These are phyloP conservation scores for Latheticus oryzae DNA, from an alignment of 2,888 invertebrate species.

Conservation along the genomic window DNA sequence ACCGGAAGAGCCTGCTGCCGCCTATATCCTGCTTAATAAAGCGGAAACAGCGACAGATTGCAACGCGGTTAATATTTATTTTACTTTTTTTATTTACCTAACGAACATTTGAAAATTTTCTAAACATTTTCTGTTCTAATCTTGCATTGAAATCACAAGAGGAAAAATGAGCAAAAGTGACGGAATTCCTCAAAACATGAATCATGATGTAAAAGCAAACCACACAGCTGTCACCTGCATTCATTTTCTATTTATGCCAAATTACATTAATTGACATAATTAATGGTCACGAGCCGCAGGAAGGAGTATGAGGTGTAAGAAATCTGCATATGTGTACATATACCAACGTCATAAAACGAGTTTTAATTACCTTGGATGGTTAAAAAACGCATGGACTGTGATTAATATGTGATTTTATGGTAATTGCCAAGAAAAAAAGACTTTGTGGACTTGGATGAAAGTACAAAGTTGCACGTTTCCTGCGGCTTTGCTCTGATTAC, in stretches of 20 bases:
- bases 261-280: conserved; percentile 42
- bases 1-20: conserved; percentile 62
- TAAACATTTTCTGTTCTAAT: conserved; percentile 8
- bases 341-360: conserved; percentile 48
- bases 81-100: conserved; percentile 17
- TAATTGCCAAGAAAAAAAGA: conserved; percentile 29
- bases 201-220: conserved; percentile 29
- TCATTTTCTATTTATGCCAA: conserved; percentile 42
- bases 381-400: conserved; percentile 30
- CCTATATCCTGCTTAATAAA: conserved; percentile 64
- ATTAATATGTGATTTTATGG: conserved; percentile 39
- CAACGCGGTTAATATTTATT: conserved; percentile 47
- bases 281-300: conserved; percentile 34
- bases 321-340: conserved; percentile 36
- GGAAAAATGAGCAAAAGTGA: conserved; percentile 17
- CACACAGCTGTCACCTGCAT: conserved; percentile 41
- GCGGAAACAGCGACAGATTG: conserved; percentile 63
- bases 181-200: conserved; percentile 37
- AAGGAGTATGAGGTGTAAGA: conserved; percentile 29
- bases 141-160: conserved; percentile 27
- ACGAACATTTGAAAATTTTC: too few relatives aligned
- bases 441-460: conserved; percentile 27
- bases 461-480: conserved; percentile 29
- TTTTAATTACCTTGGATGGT: conserved; percentile 52
- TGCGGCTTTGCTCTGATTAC: conserved; percentile 32